Evolutionary conservation across 2,797 vertebrate genomes (phyloP), one percentile per base, ranked within the genome.

Genomic region (Danio tinwini): DNA sequence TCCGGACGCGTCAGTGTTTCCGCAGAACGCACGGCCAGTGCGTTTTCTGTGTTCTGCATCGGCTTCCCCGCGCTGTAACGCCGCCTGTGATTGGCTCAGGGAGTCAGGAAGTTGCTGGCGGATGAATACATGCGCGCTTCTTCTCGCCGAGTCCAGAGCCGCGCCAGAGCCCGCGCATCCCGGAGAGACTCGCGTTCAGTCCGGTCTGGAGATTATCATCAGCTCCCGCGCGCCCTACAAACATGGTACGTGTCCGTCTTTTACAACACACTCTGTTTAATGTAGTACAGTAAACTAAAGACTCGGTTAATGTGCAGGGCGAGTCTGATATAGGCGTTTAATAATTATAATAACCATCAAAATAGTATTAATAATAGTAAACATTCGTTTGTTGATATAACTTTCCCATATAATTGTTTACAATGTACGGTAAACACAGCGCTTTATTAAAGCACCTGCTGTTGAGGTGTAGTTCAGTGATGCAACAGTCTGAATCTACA

Each of bases 241-340:
- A 90, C 85, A 94, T 94, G 93, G 93, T 94, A 91, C 8, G 93
- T 93, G 1, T 52, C 8, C 93, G 88, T 10, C 44, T 90, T 85
- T 90, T 88, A 90, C 78, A 74, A 4, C 6, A n/a, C 62, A 9
- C 17, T 13, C 7, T 13, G 39, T 62, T 59, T 12, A 2, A 49
- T 12, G 44, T 44, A 6, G 8, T 21, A 53, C 67, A 4, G 13
- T 47, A 47, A 2, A 39, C 19, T n/a, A 6, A 71, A 14, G 16
- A 14, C 12, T 52, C 14, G 12, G 5, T 52, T 5, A 11, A 12
- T 8, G 49, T 69, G 29, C 29, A 29, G 29, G 29, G 3, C 29
- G 29, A 29, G 29, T 29, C 29, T 29, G 29, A 29, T 29, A 29
- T 29, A n/a, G 29, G 3, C 29, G 3, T 29, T 29, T 29, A 29